Percentiles rank a stretch among this genome's conserved stretches.
Conservation (phyloP, 2,113 vertebrate genomes). For the Hiodon alosoides region DNA sequence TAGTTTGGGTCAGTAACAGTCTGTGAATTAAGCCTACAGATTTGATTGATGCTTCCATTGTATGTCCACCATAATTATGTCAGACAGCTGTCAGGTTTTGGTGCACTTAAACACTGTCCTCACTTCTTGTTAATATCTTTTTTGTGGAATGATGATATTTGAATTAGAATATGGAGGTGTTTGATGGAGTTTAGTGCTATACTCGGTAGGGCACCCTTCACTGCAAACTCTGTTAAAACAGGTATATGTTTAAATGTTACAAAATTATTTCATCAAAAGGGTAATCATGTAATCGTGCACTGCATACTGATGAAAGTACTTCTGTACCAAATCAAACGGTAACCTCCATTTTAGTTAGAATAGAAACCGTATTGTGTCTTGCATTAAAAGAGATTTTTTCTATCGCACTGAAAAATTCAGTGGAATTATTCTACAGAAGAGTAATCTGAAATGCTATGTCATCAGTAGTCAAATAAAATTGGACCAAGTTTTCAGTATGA, state of each 20-base stretch:
- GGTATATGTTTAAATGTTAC: too few relatives aligned
- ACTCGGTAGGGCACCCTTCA: too few relatives aligned
- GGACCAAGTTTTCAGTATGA: background rate
- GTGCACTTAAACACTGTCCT: background rate
- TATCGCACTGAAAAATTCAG: background rate
- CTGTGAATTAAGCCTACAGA: background rate
- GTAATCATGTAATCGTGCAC: too few relatives aligned
- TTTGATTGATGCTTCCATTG: background rate
- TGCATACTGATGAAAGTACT: too few relatives aligned
- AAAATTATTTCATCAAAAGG: too few relatives aligned
- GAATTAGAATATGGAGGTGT: too few relatives aligned
- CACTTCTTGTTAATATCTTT: background rate
- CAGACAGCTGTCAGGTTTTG: background rate
- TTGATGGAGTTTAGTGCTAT: too few relatives aligned
- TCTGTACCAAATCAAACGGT: too few relatives aligned
- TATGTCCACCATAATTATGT: background rate
- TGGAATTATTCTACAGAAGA: background rate
- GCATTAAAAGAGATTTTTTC: background rate
- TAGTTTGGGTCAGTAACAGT: background rate
- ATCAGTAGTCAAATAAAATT: too few relatives aligned
- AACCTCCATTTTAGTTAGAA: too few relatives aligned
- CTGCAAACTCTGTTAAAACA: too few relatives aligned
- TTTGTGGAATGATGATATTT: background rate
- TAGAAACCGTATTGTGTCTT: background rate
- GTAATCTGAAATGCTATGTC: too few relatives aligned